Conservation (phyloP, 1,140 invertebrate genomes). For the Camponotus floridanus region DNA sequence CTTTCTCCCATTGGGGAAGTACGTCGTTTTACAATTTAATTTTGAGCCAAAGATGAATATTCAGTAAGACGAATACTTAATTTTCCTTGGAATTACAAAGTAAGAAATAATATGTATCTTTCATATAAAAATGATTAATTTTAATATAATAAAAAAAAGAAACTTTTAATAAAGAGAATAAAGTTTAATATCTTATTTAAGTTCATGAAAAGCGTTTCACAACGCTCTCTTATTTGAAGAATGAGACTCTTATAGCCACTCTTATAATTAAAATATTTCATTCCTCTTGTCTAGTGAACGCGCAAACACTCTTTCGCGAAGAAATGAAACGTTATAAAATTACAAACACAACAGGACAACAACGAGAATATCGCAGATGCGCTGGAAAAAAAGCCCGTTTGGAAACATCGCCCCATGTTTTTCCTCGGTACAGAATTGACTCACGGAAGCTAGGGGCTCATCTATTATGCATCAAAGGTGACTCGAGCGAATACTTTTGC, state of each 20-base stretch:
- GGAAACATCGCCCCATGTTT: neutral
- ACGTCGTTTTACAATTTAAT: too few species aligned
- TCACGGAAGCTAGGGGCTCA: slow-evolving; percentile 11
- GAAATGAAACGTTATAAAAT: neutral
- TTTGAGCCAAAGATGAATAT: neutral
- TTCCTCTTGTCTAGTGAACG: neutral
- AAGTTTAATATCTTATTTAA: neutral
- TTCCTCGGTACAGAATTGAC: slow-evolving; percentile 3
- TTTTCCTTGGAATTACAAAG: slow-evolving; percentile 8
- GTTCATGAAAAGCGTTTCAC: neutral
- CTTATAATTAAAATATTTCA: neutral
- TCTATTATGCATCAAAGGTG: slow-evolving; percentile 42
- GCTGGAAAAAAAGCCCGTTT: neutral
- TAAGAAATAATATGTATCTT: neutral
- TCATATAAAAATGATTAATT: neutral
- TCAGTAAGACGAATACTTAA: neutral
- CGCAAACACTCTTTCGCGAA: neutral
- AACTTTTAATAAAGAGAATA: neutral
- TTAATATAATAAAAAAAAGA: neutral
- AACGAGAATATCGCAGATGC: slow-evolving; percentile 4
- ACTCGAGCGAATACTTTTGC: neutral
- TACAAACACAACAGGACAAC: neutral
- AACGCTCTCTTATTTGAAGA: neutral
- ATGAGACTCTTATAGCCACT: neutral
- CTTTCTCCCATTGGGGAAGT: too few species aligned